These are phyloP conservation scores for Lomographa bimaculata DNA, from an alignment of 2,888 invertebrate species.

Conservation along the genomic window DNA sequence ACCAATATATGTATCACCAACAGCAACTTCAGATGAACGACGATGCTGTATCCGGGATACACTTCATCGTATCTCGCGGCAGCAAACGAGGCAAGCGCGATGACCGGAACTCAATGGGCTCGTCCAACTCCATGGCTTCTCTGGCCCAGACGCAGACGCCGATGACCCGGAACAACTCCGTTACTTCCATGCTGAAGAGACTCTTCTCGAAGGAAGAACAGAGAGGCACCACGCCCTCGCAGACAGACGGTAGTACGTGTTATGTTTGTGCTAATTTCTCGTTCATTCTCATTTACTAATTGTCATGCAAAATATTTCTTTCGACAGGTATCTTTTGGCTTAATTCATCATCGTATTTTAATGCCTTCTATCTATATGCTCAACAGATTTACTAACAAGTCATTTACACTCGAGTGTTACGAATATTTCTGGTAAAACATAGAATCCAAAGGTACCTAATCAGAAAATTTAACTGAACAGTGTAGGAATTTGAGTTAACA, in stretches of 20 bases:
- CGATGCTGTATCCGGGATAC: slow-evolving; percentile 89
- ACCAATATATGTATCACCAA: too few species aligned
- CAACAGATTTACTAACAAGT: too few species aligned
- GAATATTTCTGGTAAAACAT: too few species aligned
- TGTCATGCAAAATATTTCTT: too few species aligned
- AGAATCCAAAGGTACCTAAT: too few species aligned
- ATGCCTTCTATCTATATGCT: too few species aligned
- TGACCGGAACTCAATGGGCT: slow-evolving; percentile 74
- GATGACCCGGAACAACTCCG: slow-evolving; percentile 89
- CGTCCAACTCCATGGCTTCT: slow-evolving; percentile 79
- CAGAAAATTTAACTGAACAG: too few species aligned
- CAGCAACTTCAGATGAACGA: slow-evolving; percentile 85
- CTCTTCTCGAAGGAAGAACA: slow-evolving; percentile 90
- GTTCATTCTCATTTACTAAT: slow-evolving; percentile 14
- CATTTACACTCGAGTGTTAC: too few species aligned
- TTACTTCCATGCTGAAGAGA: slow-evolving; percentile 90
- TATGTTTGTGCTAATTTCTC: slow-evolving; percentile 17
- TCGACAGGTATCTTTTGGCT: too few species aligned
- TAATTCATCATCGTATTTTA: too few species aligned
- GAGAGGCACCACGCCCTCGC: slow-evolving; percentile 53
- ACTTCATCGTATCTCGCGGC: slow-evolving; percentile 86
- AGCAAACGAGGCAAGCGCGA: slow-evolving; percentile 71
- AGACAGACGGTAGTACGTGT: slow-evolving; percentile 75
- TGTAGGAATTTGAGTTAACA: too few species aligned
- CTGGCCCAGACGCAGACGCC: slow-evolving; percentile 83